Evolutionary conservation across 2,888 invertebrate genomes (phyloP), one percentile per base, ranked within the genome.

Genomic region (Invenusta paracnida): DNA sequence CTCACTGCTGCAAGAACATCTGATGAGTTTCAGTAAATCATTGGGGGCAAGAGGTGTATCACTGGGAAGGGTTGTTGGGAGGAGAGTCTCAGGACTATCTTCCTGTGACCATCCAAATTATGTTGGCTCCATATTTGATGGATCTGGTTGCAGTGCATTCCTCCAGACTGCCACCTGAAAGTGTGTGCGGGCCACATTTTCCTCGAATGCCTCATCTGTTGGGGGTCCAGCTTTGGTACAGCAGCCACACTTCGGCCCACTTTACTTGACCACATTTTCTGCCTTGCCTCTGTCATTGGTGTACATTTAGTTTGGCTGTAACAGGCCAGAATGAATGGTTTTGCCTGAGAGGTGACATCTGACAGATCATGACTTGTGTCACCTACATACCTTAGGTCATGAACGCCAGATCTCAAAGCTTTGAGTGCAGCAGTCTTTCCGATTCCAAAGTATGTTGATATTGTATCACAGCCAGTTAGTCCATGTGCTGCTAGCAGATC

Each of bases 401-500:
- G 73, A 13, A 23, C 25, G 23, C 73, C 73, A 23, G 73, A 73
- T 73, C 73, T 73, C 11, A 73, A 23, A 73, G 23, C 73, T 23
- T 73, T 73, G 11, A 73, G 73, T 73, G 25, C 73, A 5, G 11
- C 27, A 23, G 73, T 23, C 23, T 73, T 73, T 23, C 73, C 73
- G 23, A 73, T n/a, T 13, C 73, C 73, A 73, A 13, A 23, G 23
- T 73, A 73, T 73, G 73, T 23, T 73, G 73, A 5, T 13, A 73
- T 23, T 73, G 27, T 23, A 23, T 73, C 73, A 23, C 73, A 73
- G 73, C 73, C 73, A n/a, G 73, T 73, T 13, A 73, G 73, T 13
- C 73, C 73, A 23, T 73, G 73, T 13, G 73, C 73, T 23, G 73
- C 73, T 23, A 73, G 23, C 73, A 73, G 73, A 73, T 73, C 73